Percentiles rank a stretch among this genome's conserved stretches.
Conservation (phyloP, 2,797 vertebrate genomes). For the Sebastes oblongus region DNA sequence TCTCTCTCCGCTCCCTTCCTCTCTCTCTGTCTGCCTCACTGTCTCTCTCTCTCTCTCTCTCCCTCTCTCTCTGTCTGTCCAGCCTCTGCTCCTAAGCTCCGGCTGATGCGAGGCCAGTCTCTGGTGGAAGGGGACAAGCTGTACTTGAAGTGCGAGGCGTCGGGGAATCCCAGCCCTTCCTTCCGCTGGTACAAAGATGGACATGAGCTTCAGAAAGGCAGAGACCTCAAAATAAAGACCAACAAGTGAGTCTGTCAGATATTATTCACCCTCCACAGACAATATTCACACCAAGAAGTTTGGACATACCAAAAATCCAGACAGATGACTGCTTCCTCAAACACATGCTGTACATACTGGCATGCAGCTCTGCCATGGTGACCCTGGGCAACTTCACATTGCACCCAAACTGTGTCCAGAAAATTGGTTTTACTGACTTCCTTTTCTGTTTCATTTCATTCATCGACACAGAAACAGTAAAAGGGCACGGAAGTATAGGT, state of each 20-base stretch:
- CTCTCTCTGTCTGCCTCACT: background rate
- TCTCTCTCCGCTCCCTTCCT: background rate
- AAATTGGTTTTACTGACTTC: background rate
- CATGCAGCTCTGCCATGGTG: background rate
- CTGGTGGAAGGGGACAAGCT: constrained; percentile 91
- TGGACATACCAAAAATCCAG: background rate
- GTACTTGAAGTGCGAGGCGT: constrained; percentile 93
- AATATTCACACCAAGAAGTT: background rate
- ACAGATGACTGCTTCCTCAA: background rate
- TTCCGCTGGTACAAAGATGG: constrained; percentile 98
- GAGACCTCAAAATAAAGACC: constrained; percentile 95
- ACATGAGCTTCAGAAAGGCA: constrained; percentile 93
- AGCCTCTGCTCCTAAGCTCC: constrained; percentile 92
- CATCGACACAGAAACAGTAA: background rate
- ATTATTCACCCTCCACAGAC: background rate
- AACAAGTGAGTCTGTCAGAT: constrained; percentile 87
- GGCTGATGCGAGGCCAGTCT: constrained; percentile 90
- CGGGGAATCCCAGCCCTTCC: constrained; percentile 91
- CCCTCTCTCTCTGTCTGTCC: constrained; percentile 37
- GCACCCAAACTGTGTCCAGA: background rate
- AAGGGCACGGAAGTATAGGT: background rate
- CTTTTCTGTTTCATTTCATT: background rate
- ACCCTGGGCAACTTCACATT: background rate
- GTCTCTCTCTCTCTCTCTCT: constrained; percentile 2
- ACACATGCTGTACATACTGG: background rate